A percentile compares a stretch with the other conserved stretches of the same genome.
These are phyloP conservation scores for Bothrops jararaca DNA, from an alignment of 2,113 vertebrate species.

Conservation along the genomic window DNA sequence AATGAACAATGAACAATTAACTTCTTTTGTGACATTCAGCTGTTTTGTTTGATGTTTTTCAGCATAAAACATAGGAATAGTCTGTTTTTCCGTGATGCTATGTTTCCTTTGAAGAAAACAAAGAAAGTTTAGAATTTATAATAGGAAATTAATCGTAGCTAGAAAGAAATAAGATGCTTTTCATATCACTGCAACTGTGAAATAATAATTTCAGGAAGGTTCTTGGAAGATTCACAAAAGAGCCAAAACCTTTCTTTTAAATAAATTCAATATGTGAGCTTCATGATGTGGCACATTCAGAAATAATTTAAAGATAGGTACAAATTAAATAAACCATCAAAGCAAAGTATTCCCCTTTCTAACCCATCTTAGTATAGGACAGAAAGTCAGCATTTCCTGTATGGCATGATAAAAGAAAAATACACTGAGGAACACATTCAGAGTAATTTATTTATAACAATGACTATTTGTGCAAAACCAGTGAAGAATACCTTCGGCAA, in stretches of 20 bases:
- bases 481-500: neutral
- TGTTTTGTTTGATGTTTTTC: constrained; percentile 17
- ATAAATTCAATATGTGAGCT: neutral
- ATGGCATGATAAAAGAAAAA: neutral
- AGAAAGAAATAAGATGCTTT: neutral
- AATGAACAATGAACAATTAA: constrained; percentile 31
- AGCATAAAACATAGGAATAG: neutral
- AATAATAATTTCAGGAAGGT: neutral
- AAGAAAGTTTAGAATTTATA: neutral
- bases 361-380: neutral
- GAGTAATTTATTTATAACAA: neutral
- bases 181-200: neutral
- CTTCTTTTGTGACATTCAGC: constrained; percentile 1
- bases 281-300: neutral
- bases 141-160: neutral
- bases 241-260: neutral
- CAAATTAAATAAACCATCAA: neutral
- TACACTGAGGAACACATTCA: neutral
- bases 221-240: neutral
- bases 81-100: neutral
- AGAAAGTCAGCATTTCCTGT: neutral
- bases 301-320: neutral
- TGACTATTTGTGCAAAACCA: neutral
- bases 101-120: neutral
- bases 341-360: neutral